phyloP scores from a whole-genome alignment of 2,113 vertebrate species.

The Odobenus rosmarus region DNA sequence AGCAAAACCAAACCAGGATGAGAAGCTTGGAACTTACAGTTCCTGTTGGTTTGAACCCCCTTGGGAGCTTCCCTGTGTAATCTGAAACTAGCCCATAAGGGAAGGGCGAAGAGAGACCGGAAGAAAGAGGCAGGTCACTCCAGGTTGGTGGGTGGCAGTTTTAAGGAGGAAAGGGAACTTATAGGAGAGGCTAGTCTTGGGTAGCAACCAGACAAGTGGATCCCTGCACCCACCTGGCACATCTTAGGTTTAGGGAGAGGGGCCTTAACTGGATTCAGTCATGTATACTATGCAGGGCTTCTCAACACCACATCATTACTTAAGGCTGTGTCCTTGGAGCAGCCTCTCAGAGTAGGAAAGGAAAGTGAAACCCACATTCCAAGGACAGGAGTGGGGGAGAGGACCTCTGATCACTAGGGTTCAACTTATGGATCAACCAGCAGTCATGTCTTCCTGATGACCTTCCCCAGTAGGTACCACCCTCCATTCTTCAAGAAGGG shows the following conservation, averaged over 20 bases:
- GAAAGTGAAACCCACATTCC: not conserved
- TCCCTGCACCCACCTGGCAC: not conserved
- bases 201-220: not conserved
- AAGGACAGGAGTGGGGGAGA: not conserved
- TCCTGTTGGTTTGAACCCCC: not conserved
- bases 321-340: not conserved
- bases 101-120: not conserved
- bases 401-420: not conserved
- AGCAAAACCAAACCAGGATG: not conserved
- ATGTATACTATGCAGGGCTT: not conserved
- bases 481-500: not conserved
- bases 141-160: not conserved
- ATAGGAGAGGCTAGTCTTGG: not conserved
- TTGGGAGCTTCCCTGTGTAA: not conserved
- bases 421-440: not conserved
- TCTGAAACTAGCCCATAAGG: not conserved
- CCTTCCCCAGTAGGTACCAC: not conserved
- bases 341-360: not conserved
- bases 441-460: not conserved
- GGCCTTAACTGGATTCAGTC: not conserved
- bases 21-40: not conserved
- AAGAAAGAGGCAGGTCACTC: not conserved
- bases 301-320: not conserved
- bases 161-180: not conserved
- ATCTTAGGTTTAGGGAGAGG: not conserved